A percentile compares a stretch with the other conserved stretches of the same genome.
These are phyloP conservation scores for Entomobrya multifasciata DNA, from an alignment of 2,888 invertebrate genomes.

Conservation along the genomic window DNA sequence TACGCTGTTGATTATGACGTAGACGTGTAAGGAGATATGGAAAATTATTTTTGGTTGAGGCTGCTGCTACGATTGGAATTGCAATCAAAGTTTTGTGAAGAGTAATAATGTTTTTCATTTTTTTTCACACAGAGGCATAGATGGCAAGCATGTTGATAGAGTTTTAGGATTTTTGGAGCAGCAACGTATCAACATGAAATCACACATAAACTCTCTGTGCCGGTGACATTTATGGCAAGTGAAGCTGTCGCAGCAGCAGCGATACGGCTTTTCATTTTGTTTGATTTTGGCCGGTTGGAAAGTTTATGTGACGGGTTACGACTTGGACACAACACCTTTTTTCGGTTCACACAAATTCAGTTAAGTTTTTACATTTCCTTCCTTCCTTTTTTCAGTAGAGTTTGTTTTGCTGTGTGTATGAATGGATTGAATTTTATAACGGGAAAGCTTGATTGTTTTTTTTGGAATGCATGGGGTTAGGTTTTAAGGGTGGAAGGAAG, in stretches of 20 bases:
- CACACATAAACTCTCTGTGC: conserved; percentile 61
- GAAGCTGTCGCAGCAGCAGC: conserved; percentile 53
- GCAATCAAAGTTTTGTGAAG: conserved; percentile 15
- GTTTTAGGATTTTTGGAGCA: too few relatives aligned
- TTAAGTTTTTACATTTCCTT: conserved; percentile 52
- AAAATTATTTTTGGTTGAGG: not conserved
- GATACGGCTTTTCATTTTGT: too few relatives aligned
- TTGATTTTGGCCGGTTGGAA: conserved; percentile 5
- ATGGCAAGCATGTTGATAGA: too few relatives aligned
- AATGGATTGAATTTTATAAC: too few relatives aligned
- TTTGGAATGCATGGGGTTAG: not conserved
- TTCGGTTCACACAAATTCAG: conserved; percentile 39
- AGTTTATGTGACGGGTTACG: conserved; percentile 72
- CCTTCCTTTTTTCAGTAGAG: conserved; percentile 50
- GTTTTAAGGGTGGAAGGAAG: not conserved
- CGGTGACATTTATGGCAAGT: conserved; percentile 69
- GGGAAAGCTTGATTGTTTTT: too few relatives aligned
- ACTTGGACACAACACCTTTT: conserved; percentile 65
- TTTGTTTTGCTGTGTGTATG: not conserved
- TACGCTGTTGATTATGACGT: not conserved
- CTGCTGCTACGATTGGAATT: too few relatives aligned
- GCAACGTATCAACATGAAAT: not conserved
- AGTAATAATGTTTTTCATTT: too few relatives aligned
- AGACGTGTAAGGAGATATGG: not conserved
- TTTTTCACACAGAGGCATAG: not conserved